phyloP scores from a whole-genome alignment of 2,797 vertebrate genomes.

The Aphelocoma californica region DNA sequence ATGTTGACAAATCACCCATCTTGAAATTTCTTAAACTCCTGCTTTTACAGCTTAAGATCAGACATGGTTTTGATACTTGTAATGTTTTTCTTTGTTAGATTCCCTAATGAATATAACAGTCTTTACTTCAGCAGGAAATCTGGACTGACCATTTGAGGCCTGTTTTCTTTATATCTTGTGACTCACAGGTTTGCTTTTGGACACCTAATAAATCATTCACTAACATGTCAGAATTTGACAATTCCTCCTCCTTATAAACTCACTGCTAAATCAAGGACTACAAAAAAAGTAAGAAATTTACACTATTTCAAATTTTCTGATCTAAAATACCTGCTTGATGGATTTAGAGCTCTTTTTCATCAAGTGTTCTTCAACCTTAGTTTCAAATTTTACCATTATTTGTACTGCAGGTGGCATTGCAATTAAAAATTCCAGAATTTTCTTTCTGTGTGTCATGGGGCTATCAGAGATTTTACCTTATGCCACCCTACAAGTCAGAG shows the following conservation, averaged over 20 bases:
- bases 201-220: conserved; percentile 80
- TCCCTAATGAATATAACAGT: conserved; percentile 79
- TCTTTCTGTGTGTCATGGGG: neutral
- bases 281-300: neutral
- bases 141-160: conserved; percentile 73
- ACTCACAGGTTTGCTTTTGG: conserved; percentile 68
- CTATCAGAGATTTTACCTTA: conserved; percentile 15
- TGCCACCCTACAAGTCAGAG: conserved; percentile 1
- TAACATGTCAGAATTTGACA: conserved; percentile 72
- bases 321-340: neutral
- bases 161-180: conserved; percentile 77
- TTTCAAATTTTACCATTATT: neutral
- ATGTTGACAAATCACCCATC: conserved; percentile 64
- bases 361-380: neutral
- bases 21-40: conserved; percentile 49
- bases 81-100: conserved; percentile 69
- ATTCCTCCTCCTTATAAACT: conserved; percentile 3
- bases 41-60: conserved; percentile 45
- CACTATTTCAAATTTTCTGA: neutral
- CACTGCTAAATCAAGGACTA: conserved; percentile 23
- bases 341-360: neutral
- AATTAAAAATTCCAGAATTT: conserved; percentile 15
- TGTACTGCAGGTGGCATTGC: neutral
- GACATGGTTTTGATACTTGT: neutral
- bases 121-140: conserved; percentile 76